A percentile compares a stretch with the other conserved stretches of the same genome.
phyloP scores from a whole-genome alignment of 2,888 invertebrate species.

The Cyclophora punctaria region DNA sequence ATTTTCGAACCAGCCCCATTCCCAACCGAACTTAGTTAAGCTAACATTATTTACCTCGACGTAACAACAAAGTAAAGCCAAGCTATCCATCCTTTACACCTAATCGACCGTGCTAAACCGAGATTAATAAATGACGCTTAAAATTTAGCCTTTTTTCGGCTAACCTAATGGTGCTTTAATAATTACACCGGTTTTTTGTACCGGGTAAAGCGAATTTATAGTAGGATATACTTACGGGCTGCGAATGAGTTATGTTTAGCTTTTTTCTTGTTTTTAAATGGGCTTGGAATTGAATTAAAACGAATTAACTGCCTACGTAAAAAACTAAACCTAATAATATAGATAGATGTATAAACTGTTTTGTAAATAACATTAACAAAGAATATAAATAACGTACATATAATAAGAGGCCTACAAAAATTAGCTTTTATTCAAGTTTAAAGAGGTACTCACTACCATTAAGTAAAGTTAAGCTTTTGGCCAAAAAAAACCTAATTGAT shows the following conservation, averaged over 20 bases:
- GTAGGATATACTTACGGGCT: constrained; percentile 43
- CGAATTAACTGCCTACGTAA: no score
- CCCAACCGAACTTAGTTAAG: constrained; percentile 1
- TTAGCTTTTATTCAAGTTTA: no score
- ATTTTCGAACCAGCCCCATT: no score
- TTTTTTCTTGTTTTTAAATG: not conserved
- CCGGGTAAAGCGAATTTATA: constrained; percentile 43
- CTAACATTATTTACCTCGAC: constrained; percentile 27
- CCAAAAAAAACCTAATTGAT: no score
- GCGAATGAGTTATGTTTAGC: constrained; percentile 44
- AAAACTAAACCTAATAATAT: no score
- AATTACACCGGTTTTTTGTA: constrained; percentile 62
- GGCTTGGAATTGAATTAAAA: no score
- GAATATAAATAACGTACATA: no score
- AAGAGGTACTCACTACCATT: no score
- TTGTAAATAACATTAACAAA: no score
- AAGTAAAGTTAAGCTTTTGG: no score
- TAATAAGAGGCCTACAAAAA: no score
- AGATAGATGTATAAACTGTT: no score
- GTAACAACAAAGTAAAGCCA: constrained; percentile 23
- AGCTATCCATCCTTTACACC: constrained; percentile 45
- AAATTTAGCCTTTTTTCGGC: constrained; percentile 72
- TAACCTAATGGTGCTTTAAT: constrained; percentile 60
- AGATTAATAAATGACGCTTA: constrained; percentile 71
- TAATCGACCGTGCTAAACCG: constrained; percentile 56